A percentile compares a stretch with the other conserved stretches of the same genome.
phyloP scores from a whole-genome alignment of 35 echinoderm and acorn worm species.

The Acanthaster planci region DNA sequence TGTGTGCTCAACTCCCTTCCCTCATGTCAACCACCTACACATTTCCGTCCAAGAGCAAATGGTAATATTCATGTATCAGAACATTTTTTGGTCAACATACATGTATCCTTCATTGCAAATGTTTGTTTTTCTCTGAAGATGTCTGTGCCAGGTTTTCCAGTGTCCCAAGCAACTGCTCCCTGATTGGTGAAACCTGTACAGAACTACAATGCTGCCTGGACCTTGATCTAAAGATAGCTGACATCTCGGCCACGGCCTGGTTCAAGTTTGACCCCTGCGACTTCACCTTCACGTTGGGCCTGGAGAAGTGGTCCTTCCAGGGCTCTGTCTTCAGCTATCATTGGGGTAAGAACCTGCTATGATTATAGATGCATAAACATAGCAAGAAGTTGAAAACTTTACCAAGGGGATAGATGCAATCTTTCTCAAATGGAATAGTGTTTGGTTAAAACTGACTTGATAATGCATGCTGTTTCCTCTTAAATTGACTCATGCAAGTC shows the following conservation, averaged over 20 bases:
- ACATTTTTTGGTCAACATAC: too few species aligned
- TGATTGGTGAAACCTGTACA: neutral
- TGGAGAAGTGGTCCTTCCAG: neutral
- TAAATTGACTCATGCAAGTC: too few species aligned
- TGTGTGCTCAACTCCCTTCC: too few species aligned
- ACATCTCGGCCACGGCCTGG: neutral
- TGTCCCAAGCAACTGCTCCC: neutral
- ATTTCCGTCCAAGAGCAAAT: too few species aligned
- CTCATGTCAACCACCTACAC: too few species aligned
- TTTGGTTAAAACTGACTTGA: too few species aligned
- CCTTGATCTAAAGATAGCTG: neutral
- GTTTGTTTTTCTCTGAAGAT: neutral
- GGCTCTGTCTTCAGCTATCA: neutral
- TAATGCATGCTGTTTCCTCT: too few species aligned
- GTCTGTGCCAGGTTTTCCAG: neutral
- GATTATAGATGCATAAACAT: neutral
- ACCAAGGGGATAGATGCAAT: too few species aligned
- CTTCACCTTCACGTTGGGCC: neutral
- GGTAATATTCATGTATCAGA: too few species aligned
- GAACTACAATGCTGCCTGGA: constrained; percentile 16
- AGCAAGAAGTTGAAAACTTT: neutral
- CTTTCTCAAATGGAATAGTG: too few species aligned
- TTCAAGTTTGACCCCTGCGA: constrained; percentile 22
- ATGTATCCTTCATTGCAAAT: too few species aligned
- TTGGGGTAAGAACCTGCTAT: neutral